Evolutionary conservation across 2,888 invertebrate genomes (phyloP).

Genomic region (Leucozona laternaria): DNA sequence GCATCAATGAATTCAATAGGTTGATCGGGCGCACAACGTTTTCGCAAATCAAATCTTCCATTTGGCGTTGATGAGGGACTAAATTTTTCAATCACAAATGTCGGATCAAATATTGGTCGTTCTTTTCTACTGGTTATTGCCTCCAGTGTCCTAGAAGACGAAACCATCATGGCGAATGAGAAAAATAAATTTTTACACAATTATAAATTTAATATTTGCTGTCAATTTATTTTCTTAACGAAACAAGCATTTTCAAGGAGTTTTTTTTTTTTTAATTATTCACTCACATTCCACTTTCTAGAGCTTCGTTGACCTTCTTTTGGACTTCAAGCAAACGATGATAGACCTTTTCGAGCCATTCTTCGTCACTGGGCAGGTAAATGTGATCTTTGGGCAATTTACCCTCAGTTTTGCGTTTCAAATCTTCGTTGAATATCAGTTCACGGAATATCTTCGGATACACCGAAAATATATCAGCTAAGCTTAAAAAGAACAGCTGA

Average conservation of each 20-base stretch:
- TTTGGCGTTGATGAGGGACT: conserved; percentile 79
- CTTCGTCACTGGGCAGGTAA: conserved; percentile 85
- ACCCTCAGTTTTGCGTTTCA: conserved; percentile 83
- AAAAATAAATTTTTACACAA: conserved; percentile 22
- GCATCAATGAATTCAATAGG: conserved; percentile 79
- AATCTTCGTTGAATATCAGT: conserved; percentile 85
- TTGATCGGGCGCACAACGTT: conserved; percentile 77
- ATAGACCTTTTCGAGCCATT: conserved; percentile 86
- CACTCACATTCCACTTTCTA: conserved; percentile 80
- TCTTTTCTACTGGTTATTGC: conserved; percentile 78
- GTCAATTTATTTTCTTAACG: background rate
- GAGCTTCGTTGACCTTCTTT: conserved; percentile 83
- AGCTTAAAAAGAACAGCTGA: conserved; percentile 82
- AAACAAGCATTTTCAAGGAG: conserved; percentile 10
- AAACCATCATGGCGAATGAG: conserved; percentile 24
- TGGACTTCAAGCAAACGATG: conserved; percentile 85
- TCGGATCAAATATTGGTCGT: conserved; percentile 80
- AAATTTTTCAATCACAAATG: conserved; percentile 77
- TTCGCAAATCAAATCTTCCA: conserved; percentile 69
- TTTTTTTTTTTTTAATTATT: conserved; percentile 11
- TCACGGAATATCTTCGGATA: conserved; percentile 88
- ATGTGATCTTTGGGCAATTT: conserved; percentile 80
- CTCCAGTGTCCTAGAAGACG: conserved; percentile 76
- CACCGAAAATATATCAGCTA: conserved; percentile 86
- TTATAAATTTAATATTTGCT: background rate